Percentiles rank a stretch among this genome's conserved stretches.
Conservation (phyloP, 2,888 invertebrate genomes). For the Scelioninae gen. 2 region DNA sequence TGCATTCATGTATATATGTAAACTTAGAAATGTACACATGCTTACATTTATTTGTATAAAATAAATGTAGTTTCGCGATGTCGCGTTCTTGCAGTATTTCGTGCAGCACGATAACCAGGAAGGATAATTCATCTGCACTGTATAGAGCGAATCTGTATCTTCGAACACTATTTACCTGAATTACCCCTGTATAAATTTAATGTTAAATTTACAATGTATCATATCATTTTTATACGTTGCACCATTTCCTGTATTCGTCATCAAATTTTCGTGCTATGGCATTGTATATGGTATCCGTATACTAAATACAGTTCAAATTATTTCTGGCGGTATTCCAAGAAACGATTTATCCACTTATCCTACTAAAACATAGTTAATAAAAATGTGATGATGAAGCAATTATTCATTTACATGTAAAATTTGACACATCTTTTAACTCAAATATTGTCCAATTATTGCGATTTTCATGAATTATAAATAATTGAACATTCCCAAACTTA, state of each 20-base stretch:
- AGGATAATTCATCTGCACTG: conserved; percentile 41
- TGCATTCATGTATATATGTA: conserved; percentile 31
- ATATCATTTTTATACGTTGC: conserved; percentile 42
- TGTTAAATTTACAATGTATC: conserved; percentile 24
- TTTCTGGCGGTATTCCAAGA: conserved; percentile 67
- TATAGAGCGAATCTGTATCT: conserved; percentile 26
- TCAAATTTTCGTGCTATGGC: conserved; percentile 63
- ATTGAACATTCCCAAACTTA: too few relatives aligned
- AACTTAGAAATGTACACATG: conserved; percentile 17
- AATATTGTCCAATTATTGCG: too few relatives aligned
- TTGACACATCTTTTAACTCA: too few relatives aligned
- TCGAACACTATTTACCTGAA: conserved; percentile 22
- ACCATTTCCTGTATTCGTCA: too few relatives aligned
- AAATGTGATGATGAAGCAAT: conserved; percentile 60
- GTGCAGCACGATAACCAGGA: conserved; percentile 51
- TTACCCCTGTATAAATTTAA: conserved; percentile 14
- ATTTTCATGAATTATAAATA: too few relatives aligned
- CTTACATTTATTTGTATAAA: conserved; percentile 50
- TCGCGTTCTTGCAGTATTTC: conserved; percentile 52
- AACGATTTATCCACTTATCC: conserved; percentile 53
- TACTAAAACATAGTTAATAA: conserved; percentile 64
- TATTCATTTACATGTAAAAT: too few relatives aligned
- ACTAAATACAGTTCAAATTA: conserved; percentile 66
- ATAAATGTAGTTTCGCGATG: conserved; percentile 52
- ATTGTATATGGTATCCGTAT: conserved; percentile 59